Percentiles rank a stretch among this genome's conserved stretches.
Conservation (phyloP, 2,797 vertebrate species). For the Avahi laniger region DNA sequence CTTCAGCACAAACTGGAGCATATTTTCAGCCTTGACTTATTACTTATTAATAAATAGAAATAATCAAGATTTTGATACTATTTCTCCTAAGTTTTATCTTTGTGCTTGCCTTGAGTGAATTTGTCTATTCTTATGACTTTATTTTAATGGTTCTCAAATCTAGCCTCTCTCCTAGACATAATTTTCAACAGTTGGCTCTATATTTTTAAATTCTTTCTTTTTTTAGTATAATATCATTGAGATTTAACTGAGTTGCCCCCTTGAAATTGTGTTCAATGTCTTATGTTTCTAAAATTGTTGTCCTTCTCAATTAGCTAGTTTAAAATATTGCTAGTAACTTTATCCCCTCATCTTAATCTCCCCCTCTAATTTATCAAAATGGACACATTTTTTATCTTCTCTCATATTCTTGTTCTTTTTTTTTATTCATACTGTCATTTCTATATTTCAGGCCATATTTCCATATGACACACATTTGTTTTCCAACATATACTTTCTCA, state of each 20-base stretch:
- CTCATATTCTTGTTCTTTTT: neutral
- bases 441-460: neutral
- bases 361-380: neutral
- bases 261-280: neutral
- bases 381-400: neutral
- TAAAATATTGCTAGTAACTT: neutral
- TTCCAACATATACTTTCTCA: neutral
- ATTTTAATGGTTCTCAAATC: neutral
- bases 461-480: neutral
- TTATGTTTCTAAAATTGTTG: neutral
- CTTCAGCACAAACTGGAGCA: neutral
- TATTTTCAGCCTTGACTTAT: neutral
- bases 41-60: neutral
- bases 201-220: neutral
- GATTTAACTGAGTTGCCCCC: neutral
- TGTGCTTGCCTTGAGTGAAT: neutral
- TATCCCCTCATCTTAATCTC: neutral
- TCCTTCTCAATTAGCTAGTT: neutral
- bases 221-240: neutral
- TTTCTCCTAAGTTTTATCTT: conserved; percentile 12
- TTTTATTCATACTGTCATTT: neutral
- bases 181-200: neutral
- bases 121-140: conserved; percentile 37
- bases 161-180: neutral
- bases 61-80: neutral